Conservation (phyloP, 2,113 vertebrate species). For the Octodon degus region DNA sequence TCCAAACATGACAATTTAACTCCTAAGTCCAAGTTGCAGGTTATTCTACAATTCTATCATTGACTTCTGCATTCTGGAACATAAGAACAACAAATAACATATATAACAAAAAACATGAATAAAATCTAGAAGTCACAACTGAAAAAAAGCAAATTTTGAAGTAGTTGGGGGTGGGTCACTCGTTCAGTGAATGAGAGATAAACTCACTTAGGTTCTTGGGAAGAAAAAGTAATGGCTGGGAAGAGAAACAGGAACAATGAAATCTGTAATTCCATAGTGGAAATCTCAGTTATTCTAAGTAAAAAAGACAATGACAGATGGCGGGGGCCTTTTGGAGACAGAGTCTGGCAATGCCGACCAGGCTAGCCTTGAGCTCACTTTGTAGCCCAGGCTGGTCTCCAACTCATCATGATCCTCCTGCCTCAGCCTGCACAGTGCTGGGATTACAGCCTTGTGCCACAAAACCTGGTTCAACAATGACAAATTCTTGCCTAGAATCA, state of each 20-base stretch:
- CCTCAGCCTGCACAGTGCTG: too few relatives aligned
- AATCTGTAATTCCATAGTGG: background rate
- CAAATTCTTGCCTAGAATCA: constrained; percentile 41
- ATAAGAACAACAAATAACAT: constrained; percentile 44
- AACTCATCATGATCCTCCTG: too few relatives aligned
- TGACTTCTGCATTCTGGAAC: constrained; percentile 18
- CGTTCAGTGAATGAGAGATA: background rate
- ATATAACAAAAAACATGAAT: background rate
- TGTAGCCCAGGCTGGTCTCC: too few relatives aligned
- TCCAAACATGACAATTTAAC: background rate
- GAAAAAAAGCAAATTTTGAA: background rate
- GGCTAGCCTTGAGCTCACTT: too few relatives aligned
- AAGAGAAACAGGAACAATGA: background rate
- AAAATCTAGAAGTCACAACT: background rate
- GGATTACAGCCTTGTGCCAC: too few relatives aligned
- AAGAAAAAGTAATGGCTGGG: background rate
- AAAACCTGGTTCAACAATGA: background rate
- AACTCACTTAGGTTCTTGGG: background rate
- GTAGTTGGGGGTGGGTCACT: background rate
- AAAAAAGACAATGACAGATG: background rate
- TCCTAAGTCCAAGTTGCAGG: constrained; percentile 3
- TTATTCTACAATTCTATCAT: background rate
- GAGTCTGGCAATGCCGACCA: too few relatives aligned
- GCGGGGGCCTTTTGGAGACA: too few relatives aligned
- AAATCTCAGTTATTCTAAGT: constrained; percentile 22